Evolutionary conservation across 2,888 invertebrate species (phyloP), one percentile per base, ranked within the genome.

Genomic region (Pandemis heparana): DNA sequence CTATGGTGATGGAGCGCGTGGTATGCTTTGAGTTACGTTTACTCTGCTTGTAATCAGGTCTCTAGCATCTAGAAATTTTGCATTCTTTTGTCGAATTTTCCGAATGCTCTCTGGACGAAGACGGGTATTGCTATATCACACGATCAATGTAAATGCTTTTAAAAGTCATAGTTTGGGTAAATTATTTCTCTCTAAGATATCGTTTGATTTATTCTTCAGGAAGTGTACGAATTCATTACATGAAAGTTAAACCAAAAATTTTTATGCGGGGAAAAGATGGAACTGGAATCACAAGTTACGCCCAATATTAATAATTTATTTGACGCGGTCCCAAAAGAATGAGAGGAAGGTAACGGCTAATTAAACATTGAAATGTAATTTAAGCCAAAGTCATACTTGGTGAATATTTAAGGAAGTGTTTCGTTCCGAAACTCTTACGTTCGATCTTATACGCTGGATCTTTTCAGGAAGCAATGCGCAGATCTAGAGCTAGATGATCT

Each of bases 261-360:
- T 16, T 51, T 7, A 53, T 16, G 53, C 41, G 23, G 18, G 18
- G 32, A 43, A 65, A 63, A 43, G 63, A 46, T 56, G 43, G 46
- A 63, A 32, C 38, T 32, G 43, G 12, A n/a, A 16, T n/a, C 10
- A 32, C 23, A 38, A 53, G 18, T 18, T 53, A 43, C 43, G 51
- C 12, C 23, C 38, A 70, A 70, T 39, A 63, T 63, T 51, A 32
- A 63, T 53, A 53, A 43, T 63, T 63, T 53, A 63, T 70, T 12
- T 62, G 32, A 59, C 59, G 16, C 4, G n/a, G 62, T 43, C 18
- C n/a, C 53, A 32, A 53, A 38, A 10, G 51, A 46, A 43, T 38
- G 56, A 7, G 43, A 1, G 56, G 46, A 70, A 63, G 41, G 51
- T 53, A 41, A 56, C 43, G 51, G 38, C 3, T 56, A 70, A 70